Percentiles rank a stretch among this genome's conserved stretches.
These are phyloP conservation scores for Tapera naevia DNA, from an alignment of 2,797 vertebrate genomes.

Conservation along the genomic window DNA sequence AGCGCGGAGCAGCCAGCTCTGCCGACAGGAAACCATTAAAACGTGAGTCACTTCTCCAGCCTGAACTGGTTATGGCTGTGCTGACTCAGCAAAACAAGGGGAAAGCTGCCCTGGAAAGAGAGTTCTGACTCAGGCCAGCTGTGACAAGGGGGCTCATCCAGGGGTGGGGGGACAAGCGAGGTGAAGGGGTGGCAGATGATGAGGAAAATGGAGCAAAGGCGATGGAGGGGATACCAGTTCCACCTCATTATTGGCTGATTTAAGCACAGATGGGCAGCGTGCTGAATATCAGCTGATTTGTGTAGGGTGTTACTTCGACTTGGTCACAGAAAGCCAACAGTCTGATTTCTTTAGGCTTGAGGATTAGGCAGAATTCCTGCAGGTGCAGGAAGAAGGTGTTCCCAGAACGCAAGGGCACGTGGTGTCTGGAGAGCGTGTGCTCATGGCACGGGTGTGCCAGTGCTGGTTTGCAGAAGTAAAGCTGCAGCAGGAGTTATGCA, in stretches of 20 bases:
- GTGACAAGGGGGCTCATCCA: accelerated
- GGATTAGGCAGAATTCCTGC: not conserved
- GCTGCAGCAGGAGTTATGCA: not conserved
- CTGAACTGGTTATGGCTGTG: slow-evolving; percentile 39
- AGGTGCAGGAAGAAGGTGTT: not conserved
- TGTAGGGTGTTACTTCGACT: not conserved
- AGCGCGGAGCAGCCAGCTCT: not conserved
- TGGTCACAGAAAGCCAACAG: not conserved
- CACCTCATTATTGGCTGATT: accelerated
- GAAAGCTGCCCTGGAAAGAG: not conserved
- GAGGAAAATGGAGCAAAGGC: not conserved
- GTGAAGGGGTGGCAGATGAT: not conserved
- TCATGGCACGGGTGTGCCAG: not conserved
- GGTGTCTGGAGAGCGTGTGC: not conserved
- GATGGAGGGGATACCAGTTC: not conserved
- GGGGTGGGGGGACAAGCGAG: not conserved
- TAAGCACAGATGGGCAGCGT: not conserved
- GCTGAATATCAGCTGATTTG: not conserved
- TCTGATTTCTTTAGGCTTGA: not conserved
- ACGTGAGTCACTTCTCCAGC: slow-evolving; percentile 65
- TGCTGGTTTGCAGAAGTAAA: not conserved
- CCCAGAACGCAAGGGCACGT: accelerated
- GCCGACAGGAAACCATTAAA: slow-evolving; percentile 47
- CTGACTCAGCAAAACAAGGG: slow-evolving; percentile 69
- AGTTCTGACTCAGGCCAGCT: not conserved